Percentiles rank a stretch among this genome's conserved stretches.
Conservation (phyloP, 1,140 invertebrate genomes). For the Megalonaias nervosa region DNA sequence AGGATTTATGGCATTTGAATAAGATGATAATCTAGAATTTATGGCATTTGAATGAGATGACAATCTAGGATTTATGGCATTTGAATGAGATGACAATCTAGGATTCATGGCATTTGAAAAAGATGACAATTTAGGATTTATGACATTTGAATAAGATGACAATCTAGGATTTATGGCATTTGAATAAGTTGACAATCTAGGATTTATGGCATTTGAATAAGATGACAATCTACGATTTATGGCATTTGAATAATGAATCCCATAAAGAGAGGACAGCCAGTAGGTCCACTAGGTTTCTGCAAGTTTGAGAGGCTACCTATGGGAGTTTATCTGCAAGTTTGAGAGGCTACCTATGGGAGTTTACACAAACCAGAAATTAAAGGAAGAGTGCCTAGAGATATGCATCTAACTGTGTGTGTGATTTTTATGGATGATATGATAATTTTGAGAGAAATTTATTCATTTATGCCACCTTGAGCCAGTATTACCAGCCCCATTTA, state of each 20-base stretch:
- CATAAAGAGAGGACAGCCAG: conserved; percentile 10
- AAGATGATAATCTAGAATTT: not conserved
- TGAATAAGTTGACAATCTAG: too few species aligned
- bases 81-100: too few species aligned
- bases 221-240: too few species aligned
- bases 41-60: too few species aligned
- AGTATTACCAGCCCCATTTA: too few species aligned
- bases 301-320: conserved; percentile 28
- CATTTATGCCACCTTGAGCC: too few species aligned
- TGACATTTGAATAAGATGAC: too few species aligned
- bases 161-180: too few species aligned
- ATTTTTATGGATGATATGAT: conserved; percentile 31
- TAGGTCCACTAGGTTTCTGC: conserved; percentile 19
- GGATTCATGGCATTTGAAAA: too few species aligned
- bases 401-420: conserved; percentile 5
- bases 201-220: too few species aligned
- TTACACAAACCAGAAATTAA: conserved; percentile 30
- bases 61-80: too few species aligned
- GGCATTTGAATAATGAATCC: not conserved
- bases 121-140: too few species aligned
- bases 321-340: conserved; percentile 20
- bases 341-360: conserved; percentile 32
- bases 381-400: conserved; percentile 21
- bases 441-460: conserved; percentile 2
- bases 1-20: not conserved